Evolutionary conservation across 2,888 invertebrate species (phyloP), one percentile per base, ranked within the genome.

Genomic region (Reticulitermes lucifugus): DNA sequence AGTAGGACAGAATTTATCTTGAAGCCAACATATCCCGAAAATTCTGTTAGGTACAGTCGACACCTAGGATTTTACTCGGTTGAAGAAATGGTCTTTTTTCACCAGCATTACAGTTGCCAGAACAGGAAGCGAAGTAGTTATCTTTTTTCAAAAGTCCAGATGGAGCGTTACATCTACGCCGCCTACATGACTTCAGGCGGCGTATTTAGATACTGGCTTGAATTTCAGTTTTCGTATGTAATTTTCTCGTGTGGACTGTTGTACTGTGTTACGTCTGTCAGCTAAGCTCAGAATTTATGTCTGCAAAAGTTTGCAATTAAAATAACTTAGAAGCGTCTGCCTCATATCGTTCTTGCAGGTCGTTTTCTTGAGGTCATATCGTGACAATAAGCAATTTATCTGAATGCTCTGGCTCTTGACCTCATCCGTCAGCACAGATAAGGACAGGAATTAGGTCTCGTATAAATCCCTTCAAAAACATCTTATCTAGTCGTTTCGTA

Each of bases 301-400:
- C 65, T 10, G 65, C 7, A 6, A 65, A 65, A 41, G 73, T 73
- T 73, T 41, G 25, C 65, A 65, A 25, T 65, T 25, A 25, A 65
- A 65, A 65, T 65, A 65, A n/a, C 1, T 25, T n/a, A 65, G 10
- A 65, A 25, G 25, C 25, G 65, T 65, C 25, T n/a, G 6, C 65
- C n/a, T 9, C 65, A 9, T 65, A n/a, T 65, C 73, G 3, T 18
- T 73, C 35, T 73, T 73, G 41, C 73, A 73, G 41, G 73, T 18
- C 41, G 73, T 73, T 41, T 73, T 21, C 73, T 73, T 73, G 73
- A n/a, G 41, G 73, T 73, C 41, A 41, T 73, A 2, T 29, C 73
- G 73, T 73, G 73, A 73, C 73, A 12, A 29, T 7, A 21, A 18
- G 41, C 41, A 41, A 22, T 73, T 18, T 29, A 73, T 73, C 73